A percentile compares a stretch with the other conserved stretches of the same genome.
phyloP scores from a whole-genome alignment of 2,113 vertebrate species.

The Suncus etruscus region DNA sequence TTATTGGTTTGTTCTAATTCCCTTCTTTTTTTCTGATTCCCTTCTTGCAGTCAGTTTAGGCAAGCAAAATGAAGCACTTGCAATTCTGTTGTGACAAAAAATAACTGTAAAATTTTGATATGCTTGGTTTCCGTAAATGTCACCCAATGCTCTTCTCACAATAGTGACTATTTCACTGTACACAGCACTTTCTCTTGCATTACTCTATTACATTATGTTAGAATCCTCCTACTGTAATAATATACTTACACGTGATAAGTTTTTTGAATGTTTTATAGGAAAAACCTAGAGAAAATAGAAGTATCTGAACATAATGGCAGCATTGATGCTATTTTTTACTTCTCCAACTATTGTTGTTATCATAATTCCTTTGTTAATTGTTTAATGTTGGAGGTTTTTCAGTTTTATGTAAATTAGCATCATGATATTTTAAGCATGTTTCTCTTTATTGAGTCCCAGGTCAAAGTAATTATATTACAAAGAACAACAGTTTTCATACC shows the following conservation, averaged over 20 bases:
- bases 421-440: slow-evolving; percentile 81
- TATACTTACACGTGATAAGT: slow-evolving; percentile 1
- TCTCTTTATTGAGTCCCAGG: slow-evolving; percentile 80
- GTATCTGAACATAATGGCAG: slow-evolving; percentile 42
- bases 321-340: slow-evolving; percentile 76
- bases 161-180: slow-evolving; percentile 29
- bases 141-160: slow-evolving; percentile 67
- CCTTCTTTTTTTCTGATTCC: slow-evolving; percentile 58
- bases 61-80: slow-evolving; percentile 52
- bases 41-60: slow-evolving; percentile 69
- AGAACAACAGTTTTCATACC: slow-evolving; percentile 82
- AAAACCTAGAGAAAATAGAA: slow-evolving; percentile 64
- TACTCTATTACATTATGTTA: slow-evolving; percentile 22
- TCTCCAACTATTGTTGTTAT: slow-evolving; percentile 59
- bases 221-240: not conserved
- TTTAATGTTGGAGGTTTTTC: slow-evolving; percentile 72
- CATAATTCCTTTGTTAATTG: slow-evolving; percentile 74
- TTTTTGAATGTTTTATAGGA: slow-evolving; percentile 57
- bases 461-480: slow-evolving; percentile 84
- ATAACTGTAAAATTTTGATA: slow-evolving; percentile 75
- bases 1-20: slow-evolving; percentile 51
- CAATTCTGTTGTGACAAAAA: slow-evolving; percentile 74
- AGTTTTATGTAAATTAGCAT: slow-evolving; percentile 81
- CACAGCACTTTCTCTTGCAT: slow-evolving; percentile 25
- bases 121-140: slow-evolving; percentile 75